These are phyloP conservation scores for Stictocephala bisonia DNA, from an alignment of 2,888 invertebrate species.

Conservation along the genomic window DNA sequence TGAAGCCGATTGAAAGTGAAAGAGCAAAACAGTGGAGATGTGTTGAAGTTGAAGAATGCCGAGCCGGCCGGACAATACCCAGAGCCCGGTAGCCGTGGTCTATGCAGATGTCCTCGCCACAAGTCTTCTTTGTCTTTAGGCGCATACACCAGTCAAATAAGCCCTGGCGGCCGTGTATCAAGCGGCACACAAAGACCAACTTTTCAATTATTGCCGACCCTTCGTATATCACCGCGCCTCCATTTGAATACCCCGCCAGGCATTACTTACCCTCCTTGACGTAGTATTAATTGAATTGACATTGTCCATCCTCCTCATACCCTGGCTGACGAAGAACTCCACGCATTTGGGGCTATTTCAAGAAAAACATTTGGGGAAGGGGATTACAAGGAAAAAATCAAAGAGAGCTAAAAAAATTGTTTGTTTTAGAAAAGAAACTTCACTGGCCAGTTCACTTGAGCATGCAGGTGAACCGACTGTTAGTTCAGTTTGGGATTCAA, in stretches of 20 bases:
- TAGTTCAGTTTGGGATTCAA: too few relatives aligned
- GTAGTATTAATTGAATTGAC: slow-evolving; percentile 35
- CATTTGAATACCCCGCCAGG: slow-evolving; percentile 25
- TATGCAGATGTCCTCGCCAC: slow-evolving; percentile 30
- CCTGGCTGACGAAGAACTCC: too few relatives aligned
- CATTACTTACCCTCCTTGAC: slow-evolving; percentile 28
- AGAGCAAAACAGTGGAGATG: slow-evolving; percentile 17
- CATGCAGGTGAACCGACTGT: too few relatives aligned
- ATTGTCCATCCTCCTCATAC: slow-evolving; percentile 28
- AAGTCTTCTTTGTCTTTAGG: not conserved
- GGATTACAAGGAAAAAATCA: too few relatives aligned
- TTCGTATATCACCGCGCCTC: slow-evolving; percentile 30
- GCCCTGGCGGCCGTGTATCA: slow-evolving; percentile 22
- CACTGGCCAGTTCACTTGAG: too few relatives aligned
- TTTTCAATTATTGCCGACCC: slow-evolving; percentile 39
- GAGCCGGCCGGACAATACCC: slow-evolving; percentile 2
- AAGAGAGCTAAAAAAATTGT: too few relatives aligned
- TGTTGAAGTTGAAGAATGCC: slow-evolving; percentile 30
- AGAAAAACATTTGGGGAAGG: too few relatives aligned
- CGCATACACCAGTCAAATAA: slow-evolving; percentile 38
- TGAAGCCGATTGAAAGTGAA: slow-evolving; percentile 19
- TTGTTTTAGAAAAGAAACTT: too few relatives aligned
- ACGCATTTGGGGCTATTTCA: too few relatives aligned
- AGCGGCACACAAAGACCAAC: slow-evolving; percentile 29
- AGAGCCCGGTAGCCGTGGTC: slow-evolving; percentile 39